These are phyloP conservation scores for Papilio dardanus DNA, from an alignment of 1,140 invertebrate species.

Conservation along the genomic window DNA sequence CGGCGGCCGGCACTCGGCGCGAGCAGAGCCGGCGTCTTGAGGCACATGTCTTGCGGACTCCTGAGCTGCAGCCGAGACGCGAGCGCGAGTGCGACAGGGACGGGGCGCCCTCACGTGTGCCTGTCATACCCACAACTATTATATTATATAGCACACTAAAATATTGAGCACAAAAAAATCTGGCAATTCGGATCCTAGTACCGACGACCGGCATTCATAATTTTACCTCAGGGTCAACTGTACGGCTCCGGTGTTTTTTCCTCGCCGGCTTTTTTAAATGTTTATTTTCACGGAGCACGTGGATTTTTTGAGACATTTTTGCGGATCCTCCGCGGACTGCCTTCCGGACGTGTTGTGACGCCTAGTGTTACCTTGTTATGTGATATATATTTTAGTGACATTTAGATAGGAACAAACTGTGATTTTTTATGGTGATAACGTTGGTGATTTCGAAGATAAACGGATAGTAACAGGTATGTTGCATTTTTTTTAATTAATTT, in stretches of 20 bases:
- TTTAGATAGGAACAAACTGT: slow-evolving; percentile 81
- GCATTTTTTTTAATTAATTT: slow-evolving; percentile 58
- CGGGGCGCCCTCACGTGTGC: slow-evolving; percentile 71
- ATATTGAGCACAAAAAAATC: slow-evolving; percentile 79
- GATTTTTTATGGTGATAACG: slow-evolving; percentile 80
- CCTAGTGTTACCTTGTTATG: slow-evolving; percentile 80
- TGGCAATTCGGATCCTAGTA: slow-evolving; percentile 79
- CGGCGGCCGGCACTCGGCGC: slow-evolving; percentile 48
- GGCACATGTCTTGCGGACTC: slow-evolving; percentile 67
- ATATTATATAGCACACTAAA: slow-evolving; percentile 77
- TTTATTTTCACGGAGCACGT: slow-evolving; percentile 74
- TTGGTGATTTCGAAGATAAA: slow-evolving; percentile 71
- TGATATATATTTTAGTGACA: slow-evolving; percentile 80
- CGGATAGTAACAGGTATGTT: slow-evolving; percentile 72
- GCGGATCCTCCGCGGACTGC: slow-evolving; percentile 73
- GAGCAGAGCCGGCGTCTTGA: slow-evolving; percentile 63
- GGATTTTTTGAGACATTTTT: slow-evolving; percentile 77
- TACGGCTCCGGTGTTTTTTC: slow-evolving; percentile 71
- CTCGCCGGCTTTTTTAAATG: slow-evolving; percentile 77
- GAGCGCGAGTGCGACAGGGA: slow-evolving; percentile 71
- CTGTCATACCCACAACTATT: slow-evolving; percentile 64
- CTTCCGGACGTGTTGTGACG: slow-evolving; percentile 80
- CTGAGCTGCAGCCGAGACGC: slow-evolving; percentile 61
- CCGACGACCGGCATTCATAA: slow-evolving; percentile 78
- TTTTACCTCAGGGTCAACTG: slow-evolving; percentile 77